A percentile compares a stretch with the other conserved stretches of the same genome.
phyloP scores from a whole-genome alignment of 2,113 vertebrate species.

The Festucalex cinctus region DNA sequence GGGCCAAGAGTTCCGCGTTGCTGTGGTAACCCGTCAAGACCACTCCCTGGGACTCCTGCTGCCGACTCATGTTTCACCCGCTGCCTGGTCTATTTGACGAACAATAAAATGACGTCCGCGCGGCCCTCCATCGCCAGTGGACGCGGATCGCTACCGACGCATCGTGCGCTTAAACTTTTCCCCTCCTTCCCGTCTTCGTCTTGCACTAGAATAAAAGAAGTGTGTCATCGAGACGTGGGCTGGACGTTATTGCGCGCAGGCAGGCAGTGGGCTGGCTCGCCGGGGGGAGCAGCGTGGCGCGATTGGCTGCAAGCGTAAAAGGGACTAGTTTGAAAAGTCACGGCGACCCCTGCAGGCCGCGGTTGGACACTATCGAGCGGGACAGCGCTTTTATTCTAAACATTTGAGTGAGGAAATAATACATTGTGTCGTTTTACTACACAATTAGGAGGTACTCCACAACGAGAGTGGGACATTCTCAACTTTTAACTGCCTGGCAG shows the following conservation, averaged over 20 bases:
- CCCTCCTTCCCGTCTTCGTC: slow-evolving; percentile 21
- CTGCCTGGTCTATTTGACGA: not conserved
- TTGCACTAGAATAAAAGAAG: slow-evolving; percentile 1
- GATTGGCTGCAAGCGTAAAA: slow-evolving; percentile 45
- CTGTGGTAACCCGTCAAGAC: slow-evolving; percentile 72
- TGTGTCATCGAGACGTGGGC: not conserved
- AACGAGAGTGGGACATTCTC: not conserved
- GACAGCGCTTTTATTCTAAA: no score
- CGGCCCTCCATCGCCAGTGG: not conserved
- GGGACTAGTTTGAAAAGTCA: not conserved
- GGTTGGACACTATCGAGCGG: no score
- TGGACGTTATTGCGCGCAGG: not conserved
- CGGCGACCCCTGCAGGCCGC: slow-evolving; percentile 36
- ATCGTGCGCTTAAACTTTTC: slow-evolving; percentile 20
- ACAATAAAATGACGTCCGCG: not conserved
- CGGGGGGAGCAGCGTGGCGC: not conserved
- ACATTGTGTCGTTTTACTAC: not conserved
- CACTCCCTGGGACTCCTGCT: slow-evolving; percentile 65
- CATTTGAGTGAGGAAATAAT: not conserved
- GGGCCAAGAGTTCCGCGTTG: slow-evolving; percentile 54
- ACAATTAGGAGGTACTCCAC: not conserved
- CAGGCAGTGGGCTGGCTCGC: slow-evolving; percentile 45
- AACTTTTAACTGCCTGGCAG: not conserved
- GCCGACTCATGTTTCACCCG: slow-evolving; percentile 64
- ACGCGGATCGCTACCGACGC: slow-evolving; percentile 9